Evolutionary conservation across 2,797 vertebrate species (phyloP).

Genomic region (Falco peregrinus): DNA sequence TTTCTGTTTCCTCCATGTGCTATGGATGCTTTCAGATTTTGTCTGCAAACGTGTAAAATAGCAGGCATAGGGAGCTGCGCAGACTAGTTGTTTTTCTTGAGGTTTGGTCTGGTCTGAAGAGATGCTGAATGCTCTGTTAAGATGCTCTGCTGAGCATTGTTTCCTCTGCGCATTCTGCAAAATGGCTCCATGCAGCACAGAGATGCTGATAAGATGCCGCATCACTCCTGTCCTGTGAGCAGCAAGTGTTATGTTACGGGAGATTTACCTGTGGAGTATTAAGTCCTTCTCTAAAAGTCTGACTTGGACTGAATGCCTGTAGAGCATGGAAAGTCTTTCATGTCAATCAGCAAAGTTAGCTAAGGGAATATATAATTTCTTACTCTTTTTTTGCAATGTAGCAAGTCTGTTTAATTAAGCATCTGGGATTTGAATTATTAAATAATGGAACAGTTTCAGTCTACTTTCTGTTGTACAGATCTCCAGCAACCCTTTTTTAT

Average conservation of each 20-base stretch:
- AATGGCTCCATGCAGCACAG: neutral
- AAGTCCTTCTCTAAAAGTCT: neutral
- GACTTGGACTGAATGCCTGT: neutral
- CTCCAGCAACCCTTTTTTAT: neutral
- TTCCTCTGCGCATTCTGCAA: neutral
- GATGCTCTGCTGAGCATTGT: neutral
- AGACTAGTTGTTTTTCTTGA: neutral
- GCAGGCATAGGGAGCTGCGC: neutral
- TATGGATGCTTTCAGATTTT: neutral
- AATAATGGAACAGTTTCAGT: constrained; percentile 31
- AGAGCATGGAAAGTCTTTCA: neutral
- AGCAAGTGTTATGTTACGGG: neutral
- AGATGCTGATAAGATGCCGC: neutral
- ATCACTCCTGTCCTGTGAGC: neutral
- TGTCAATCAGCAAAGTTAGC: neutral
- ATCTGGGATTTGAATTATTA: constrained; percentile 66
- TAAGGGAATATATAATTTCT: neutral
- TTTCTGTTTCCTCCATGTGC: neutral
- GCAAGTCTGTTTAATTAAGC: constrained; percentile 61
- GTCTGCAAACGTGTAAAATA: neutral
- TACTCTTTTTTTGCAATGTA: constrained; percentile 6
- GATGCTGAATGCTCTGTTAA: neutral
- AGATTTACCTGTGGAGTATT: neutral
- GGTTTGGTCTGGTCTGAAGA: neutral
- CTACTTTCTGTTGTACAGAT: neutral